Evolutionary conservation across 2,888 invertebrate species (phyloP).

Genomic region (Eupithecia subumbrata): DNA sequence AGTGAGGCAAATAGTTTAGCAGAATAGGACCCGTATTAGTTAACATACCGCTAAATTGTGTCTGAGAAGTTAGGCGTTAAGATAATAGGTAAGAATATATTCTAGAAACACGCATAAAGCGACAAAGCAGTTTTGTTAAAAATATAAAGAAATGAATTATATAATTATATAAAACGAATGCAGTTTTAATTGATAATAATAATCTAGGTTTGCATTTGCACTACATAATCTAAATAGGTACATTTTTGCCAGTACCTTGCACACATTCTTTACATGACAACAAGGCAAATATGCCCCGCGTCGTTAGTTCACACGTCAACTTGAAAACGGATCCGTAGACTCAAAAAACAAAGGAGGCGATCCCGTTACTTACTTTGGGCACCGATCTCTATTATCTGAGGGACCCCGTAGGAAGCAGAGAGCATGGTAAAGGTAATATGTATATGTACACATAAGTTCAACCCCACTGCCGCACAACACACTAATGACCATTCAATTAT

Average conservation of each 20-base stretch:
- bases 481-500: too few species aligned
- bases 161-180: neutral
- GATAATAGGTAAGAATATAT: neutral
- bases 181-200: neutral
- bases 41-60: neutral
- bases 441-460: too few species aligned
- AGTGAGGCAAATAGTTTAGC: neutral
- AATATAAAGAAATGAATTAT: neutral
- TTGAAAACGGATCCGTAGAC: neutral
- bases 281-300: neutral
- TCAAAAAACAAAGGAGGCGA: neutral
- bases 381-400: neutral
- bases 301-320: neutral
- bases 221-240: neutral
- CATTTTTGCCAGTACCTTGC: neutral
- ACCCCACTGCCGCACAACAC: neutral
- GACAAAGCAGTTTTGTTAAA: neutral
- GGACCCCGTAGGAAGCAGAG: neutral
- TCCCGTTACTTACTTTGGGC: neutral
- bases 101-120: neutral
- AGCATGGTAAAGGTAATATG: neutral
- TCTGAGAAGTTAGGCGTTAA: neutral
- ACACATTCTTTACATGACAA: neutral
- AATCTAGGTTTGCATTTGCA: slow-evolving; percentile 2
- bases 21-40: neutral